Base-by-base conservation (phyloP, 2,888 invertebrate genomes). In the Nudaria mundana region DNA sequence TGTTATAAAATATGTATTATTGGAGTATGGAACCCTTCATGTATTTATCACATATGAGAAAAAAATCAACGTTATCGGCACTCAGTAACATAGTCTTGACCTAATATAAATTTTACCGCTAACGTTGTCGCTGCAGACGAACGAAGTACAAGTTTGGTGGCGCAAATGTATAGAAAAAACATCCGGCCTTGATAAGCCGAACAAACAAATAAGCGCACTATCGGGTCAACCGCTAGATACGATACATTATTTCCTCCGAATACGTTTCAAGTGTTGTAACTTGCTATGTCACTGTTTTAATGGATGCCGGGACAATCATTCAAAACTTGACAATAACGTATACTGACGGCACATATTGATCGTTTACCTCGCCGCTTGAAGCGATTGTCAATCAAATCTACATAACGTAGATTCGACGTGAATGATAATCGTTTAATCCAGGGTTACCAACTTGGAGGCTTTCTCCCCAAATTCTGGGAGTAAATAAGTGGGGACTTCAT, bases 141-240 rank as follows among this genome's bases (percentile, higher is more conserved):
- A 67, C 81, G 74, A 79, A 80, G 76, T 78, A 81, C 74, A 72
- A 76, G 66, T 79, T 79, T 79, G 71, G 76, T 85, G 81, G 79
- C 81, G 78, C 80, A 83, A 82, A 86, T 83, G 73, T 84, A 85
- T 82, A 83, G 77, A 87, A 88, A 86, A 87, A 87, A 88, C 87
- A 88, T 88, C 87, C 87, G 87, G 87, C 78, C 80, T 79, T 85
- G 87, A 88, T 88, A 88, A 88, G 82, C 75, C 70, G 76, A 78
- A 82, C 86, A 83, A 85, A 87, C 85, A 88, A 87, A 86, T 71
- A 87, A 84, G 76, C 78, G 64, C 76, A 80, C 79, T 88, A 88
- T 86, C 86, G 76, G 82, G 79, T 80, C 84, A 83, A 76, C 78
- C 76, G 78, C 81, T 82, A 83, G 82, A 84, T 83, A 87, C 69